phyloP scores from a whole-genome alignment of 2,113 vertebrate genomes.

The Vimba vimba region DNA sequence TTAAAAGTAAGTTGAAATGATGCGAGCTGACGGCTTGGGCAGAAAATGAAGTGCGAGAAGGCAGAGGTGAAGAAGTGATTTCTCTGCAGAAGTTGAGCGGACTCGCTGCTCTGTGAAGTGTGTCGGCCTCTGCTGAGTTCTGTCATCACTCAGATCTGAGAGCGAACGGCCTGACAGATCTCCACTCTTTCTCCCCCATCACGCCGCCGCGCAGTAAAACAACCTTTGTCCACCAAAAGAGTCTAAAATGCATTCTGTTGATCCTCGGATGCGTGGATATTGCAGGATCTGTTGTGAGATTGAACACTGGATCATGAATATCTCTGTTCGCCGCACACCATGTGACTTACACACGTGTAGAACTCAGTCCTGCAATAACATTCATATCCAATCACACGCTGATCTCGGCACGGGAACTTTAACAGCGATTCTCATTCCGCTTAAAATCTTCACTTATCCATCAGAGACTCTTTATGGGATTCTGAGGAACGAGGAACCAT shows the following conservation, averaged over 20 bases:
- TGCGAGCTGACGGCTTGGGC: no score
- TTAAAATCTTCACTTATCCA: not conserved
- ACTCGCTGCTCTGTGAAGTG: constrained; percentile 30
- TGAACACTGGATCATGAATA: not conserved
- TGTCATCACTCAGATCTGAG: constrained; percentile 48
- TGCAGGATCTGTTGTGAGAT: not conserved
- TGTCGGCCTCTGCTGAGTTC: constrained; percentile 38
- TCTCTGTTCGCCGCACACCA: not conserved
- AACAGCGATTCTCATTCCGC: not conserved
- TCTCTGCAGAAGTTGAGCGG: not conserved
- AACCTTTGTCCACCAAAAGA: not conserved
- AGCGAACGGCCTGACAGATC: constrained; percentile 32
- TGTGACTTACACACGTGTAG: not conserved
- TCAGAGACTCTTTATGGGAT: not conserved
- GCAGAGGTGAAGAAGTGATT: constrained; percentile 19
- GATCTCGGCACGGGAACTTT: not conserved
- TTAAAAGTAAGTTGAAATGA: no score
- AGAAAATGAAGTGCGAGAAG: constrained; percentile 17
- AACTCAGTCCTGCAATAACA: not conserved
- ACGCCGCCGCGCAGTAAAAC: constrained; percentile 12
- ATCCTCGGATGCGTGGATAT: not conserved
- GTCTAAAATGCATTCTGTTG: not conserved
- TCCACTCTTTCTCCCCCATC: constrained; percentile 22
- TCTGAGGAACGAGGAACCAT: not conserved
- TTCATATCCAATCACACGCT: not conserved